Conservation (phyloP, 2,113 vertebrate species). For the Thryonomys swinderianus region DNA sequence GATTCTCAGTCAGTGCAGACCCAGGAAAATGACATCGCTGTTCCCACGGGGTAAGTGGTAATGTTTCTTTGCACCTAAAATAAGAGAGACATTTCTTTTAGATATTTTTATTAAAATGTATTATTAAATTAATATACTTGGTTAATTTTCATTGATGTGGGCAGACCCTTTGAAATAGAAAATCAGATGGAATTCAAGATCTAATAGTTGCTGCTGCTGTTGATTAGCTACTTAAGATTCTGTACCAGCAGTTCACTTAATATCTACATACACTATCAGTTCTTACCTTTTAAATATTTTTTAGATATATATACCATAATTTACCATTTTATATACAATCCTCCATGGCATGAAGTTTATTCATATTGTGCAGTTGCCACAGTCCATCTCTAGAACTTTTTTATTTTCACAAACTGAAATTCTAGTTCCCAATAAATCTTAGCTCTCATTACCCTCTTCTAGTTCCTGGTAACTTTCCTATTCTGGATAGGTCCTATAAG, state of each 20-base stretch:
- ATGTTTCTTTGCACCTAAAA: slow-evolving; percentile 48
- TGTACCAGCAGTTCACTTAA: neutral
- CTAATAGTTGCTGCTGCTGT: neutral
- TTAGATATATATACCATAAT: neutral
- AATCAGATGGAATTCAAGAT: neutral
- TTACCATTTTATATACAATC: neutral
- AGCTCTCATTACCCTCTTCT: neutral
- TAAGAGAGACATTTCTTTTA: slow-evolving; percentile 17
- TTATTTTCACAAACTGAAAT: slow-evolving; percentile 5
- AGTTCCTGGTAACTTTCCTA: neutral
- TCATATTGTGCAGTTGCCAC: neutral
- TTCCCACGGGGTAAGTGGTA: slow-evolving; percentile 75
- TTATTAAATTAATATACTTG: slow-evolving; percentile 11
- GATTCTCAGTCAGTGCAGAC: neutral
- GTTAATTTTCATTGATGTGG: slow-evolving; percentile 28
- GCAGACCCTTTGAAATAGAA: neutral
- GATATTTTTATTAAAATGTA: neutral
- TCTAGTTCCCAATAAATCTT: neutral
- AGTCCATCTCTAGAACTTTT: neutral
- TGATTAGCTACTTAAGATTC: slow-evolving; percentile 12
- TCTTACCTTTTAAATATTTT: slow-evolving; percentile 38
- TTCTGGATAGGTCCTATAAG: neutral
- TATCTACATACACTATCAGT: neutral
- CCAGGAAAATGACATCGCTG: slow-evolving; percentile 58
- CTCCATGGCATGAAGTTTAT: neutral